Evolutionary conservation across 2,113 vertebrate species (phyloP).

Genomic region (Pachycephala philippinensis): DNA sequence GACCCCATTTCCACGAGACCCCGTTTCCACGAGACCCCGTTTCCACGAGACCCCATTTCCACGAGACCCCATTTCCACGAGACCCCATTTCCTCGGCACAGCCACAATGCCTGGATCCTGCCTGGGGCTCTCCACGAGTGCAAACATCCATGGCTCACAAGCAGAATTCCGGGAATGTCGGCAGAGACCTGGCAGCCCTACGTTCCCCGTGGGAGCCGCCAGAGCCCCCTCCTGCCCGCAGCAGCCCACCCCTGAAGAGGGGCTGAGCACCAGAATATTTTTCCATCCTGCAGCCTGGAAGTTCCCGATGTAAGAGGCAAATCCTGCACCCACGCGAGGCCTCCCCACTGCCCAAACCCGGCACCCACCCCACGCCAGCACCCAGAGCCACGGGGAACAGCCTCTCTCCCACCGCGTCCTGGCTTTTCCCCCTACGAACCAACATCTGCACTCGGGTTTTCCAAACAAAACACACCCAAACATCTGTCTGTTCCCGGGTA

Average conservation of each 20-base stretch:
- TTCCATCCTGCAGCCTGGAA: neutral
- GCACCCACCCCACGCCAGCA: neutral
- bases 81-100: neutral
- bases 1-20: neutral
- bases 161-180: neutral
- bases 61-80: neutral
- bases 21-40: neutral
- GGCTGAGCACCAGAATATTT: neutral
- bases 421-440: neutral
- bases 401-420: fast-evolving
- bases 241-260: neutral
- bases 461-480: neutral
- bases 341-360: fast-evolving
- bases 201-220: neutral
- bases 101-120: fast-evolving
- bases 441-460: neutral
- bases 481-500: neutral
- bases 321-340: neutral
- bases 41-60: neutral
- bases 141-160: fast-evolving
- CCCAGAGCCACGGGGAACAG: neutral
- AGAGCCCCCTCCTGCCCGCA: neutral
- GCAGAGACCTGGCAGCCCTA: neutral
- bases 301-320: neutral
- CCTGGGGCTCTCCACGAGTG: fast-evolving